Evolutionary conservation across 2,888 invertebrate genomes (phyloP).

Genomic region (Microctonus hyperodae): DNA sequence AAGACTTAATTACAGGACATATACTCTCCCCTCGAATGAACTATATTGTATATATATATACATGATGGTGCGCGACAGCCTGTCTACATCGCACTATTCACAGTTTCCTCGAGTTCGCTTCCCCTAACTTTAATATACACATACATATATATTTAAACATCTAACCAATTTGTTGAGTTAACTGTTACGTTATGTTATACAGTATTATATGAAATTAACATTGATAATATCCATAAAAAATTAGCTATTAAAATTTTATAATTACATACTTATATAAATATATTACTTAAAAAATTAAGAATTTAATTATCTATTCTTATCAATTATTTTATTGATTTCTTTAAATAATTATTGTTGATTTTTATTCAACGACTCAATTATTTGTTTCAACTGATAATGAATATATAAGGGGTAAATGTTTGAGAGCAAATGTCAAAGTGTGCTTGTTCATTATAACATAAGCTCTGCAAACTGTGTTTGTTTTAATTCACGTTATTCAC

Average conservation of each 20-base stretch:
- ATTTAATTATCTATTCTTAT: too few relatives aligned
- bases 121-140: neutral
- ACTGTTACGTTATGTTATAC: neutral
- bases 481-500: neutral
- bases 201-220: neutral
- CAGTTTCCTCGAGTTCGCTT: neutral
- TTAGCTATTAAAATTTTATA: neutral
- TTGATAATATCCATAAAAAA: neutral
- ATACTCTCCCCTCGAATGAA: slow-evolving; percentile 4
- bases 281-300: too few relatives aligned
- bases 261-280: neutral
- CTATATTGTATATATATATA: neutral
- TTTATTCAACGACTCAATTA: too few relatives aligned
- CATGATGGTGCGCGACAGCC: slow-evolving; percentile 2
- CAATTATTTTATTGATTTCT: too few relatives aligned
- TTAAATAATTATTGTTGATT: too few relatives aligned
- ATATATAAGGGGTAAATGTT: too few relatives aligned
- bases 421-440: neutral
- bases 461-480: slow-evolving; percentile 28
- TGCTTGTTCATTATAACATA: slow-evolving; percentile 33
- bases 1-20: slow-evolving; percentile 31
- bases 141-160: neutral
- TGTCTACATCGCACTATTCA: neutral
- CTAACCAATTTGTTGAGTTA: slow-evolving; percentile 10
- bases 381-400: too few relatives aligned